Base-by-base conservation (phyloP, 2,797 vertebrate species). In the Decapterus maruadsi region DNA sequence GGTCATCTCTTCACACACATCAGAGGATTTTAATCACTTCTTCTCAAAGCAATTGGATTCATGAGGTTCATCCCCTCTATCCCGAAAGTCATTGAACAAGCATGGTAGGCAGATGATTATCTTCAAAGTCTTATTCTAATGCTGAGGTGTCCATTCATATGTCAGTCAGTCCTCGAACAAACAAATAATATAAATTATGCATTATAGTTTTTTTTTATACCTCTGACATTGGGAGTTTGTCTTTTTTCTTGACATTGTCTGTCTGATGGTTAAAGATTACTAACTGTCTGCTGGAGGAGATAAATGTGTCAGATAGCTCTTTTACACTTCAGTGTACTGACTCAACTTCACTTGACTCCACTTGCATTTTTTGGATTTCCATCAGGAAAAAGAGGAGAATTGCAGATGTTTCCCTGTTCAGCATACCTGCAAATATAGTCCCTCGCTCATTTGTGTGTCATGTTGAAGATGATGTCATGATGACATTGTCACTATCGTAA, bases 21-120 rank as follows among this genome's bases (percentile, higher is more conserved):
- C 72, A 71, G 58, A 63, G 56, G 75, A n/a, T 71, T 34, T 61
- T 83, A 74, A 87, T 84, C 78, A 76, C 79, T 85, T 88, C 72
- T 77, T 84, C 72, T 79, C 34, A 73, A 62, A 81, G 73, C 45
- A 83, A 74, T 60, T 80, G 75, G 46, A 78, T 82, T 70, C 61
- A 67, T 14, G 5, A 61, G 29, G 62, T 77, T 74, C 42, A 79
- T 84, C 73, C 70, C 58, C 72, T 78, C 40, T 53, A 40, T 66
- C 55, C 22, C 0, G 1, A 66, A 75, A 79, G 72, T 80, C 81
- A 68, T 83, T 76, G 50, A 68, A 72, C 62, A 68, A 48, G 68
- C 75, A 58, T 59, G 69, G 19, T 55, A 53, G 26, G 50, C 31
- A 68, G 68, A 80, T 81, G 48, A 78, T 34, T 67, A 36, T 48